Evolutionary conservation across 2,888 invertebrate species (phyloP).

Genomic region (Hydraecia micacea): DNA sequence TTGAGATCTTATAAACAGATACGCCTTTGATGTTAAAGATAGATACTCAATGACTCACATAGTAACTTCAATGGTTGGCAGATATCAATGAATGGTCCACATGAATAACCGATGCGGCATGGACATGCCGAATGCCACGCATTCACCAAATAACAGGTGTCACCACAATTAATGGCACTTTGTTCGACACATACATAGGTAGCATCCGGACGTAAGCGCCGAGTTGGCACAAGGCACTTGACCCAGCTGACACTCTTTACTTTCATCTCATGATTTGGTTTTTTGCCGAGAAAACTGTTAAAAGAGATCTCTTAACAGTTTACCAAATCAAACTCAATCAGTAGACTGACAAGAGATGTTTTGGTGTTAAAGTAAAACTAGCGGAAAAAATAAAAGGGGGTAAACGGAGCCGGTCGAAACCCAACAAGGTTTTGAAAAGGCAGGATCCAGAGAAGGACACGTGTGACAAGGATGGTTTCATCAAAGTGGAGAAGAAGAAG

Average conservation of each 20-base stretch:
- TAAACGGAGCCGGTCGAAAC: too few relatives aligned
- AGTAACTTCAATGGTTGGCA: constrained; percentile 1
- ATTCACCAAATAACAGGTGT: constrained; percentile 41
- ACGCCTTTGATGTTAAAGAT: not conserved
- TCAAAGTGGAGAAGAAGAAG: too few relatives aligned
- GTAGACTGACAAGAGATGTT: too few relatives aligned
- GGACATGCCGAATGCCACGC: constrained; percentile 2
- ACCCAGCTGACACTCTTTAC: constrained; percentile 6
- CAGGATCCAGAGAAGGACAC: too few relatives aligned
- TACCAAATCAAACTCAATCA: too few relatives aligned
- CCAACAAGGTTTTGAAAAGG: too few relatives aligned
- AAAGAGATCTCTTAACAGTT: not conserved
- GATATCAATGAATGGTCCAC: constrained; percentile 28
- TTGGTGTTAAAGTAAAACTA: too few relatives aligned
- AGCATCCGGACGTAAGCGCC: not conserved
- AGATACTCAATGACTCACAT: not conserved
- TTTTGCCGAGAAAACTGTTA: not conserved
- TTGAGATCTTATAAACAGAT: not conserved
- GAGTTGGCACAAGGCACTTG: not conserved
- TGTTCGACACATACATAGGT: constrained; percentile 9
- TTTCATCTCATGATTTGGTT: not conserved
- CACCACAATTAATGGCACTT: constrained; percentile 35
- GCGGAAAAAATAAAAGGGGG: too few relatives aligned
- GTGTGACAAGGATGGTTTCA: too few relatives aligned
- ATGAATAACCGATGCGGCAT: constrained; percentile 4